phyloP scores from a whole-genome alignment of 37 sponge, comb jelly and placozoan genomes.

The Bolinopsis microptera region DNA sequence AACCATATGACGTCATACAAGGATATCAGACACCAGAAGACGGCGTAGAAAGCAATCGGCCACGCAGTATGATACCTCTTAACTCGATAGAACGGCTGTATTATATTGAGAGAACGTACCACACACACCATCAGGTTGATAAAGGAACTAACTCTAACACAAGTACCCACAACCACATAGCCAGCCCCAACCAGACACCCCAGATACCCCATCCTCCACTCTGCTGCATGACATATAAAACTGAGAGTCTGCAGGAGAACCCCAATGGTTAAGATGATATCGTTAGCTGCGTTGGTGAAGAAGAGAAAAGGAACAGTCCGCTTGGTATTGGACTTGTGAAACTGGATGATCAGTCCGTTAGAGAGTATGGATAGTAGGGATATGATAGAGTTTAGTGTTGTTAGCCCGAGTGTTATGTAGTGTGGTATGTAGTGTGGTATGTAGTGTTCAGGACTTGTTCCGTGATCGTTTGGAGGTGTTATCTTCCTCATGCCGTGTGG shows the following conservation, averaged over 20 bases:
- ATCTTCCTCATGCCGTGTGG: too few relatives aligned
- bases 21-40: neutral
- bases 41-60: neutral
- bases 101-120: neutral
- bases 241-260: neutral
- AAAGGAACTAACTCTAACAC: slow-evolving; percentile 1
- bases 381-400: neutral
- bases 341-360: slow-evolving; percentile 26
- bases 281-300: neutral
- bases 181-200: neutral
- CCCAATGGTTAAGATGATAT: neutral
- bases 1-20: neutral
- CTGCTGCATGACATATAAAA: neutral
- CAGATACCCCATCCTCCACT: neutral
- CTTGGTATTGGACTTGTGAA: neutral
- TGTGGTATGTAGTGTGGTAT: too few relatives aligned
- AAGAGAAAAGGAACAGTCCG: slow-evolving; percentile 2
- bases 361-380: neutral
- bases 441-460: too few relatives aligned
- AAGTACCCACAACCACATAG: neutral
- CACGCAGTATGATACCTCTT: neutral
- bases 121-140: slow-evolving; percentile 11
- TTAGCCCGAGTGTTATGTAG: neutral
- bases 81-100: neutral
- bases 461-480: too few relatives aligned